Conservation (phyloP, 2,888 invertebrate species). For the Theretra japonica region DNA sequence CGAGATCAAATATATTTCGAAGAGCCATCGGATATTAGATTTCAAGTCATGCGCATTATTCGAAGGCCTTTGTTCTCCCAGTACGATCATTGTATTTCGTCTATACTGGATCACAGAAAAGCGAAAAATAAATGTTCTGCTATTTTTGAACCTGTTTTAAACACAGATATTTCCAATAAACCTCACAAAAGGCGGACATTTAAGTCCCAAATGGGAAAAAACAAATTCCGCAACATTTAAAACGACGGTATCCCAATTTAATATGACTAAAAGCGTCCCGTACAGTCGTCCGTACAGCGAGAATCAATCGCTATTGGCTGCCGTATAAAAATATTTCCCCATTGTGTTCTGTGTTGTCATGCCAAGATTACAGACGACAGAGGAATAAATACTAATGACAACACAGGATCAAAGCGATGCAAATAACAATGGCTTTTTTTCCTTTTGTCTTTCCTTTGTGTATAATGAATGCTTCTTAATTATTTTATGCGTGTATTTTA, state of each 20-base stretch:
- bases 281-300: neutral
- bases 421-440: slow-evolving; percentile 9
- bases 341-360: slow-evolving; percentile 5
- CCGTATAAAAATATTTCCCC: neutral
- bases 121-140: neutral
- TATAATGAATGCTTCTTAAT: neutral
- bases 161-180: neutral
- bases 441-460: neutral
- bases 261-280: slow-evolving; percentile 3
- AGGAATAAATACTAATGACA: slow-evolving; percentile 11
- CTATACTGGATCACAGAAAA: too few species aligned
- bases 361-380: slow-evolving; percentile 2
- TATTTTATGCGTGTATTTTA: slow-evolving; percentile 3
- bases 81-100: too few species aligned
- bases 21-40: too few species aligned
- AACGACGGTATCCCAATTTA: slow-evolving; percentile 1
- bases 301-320: neutral
- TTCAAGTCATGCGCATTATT: too few species aligned
- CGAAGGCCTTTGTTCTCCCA: too few species aligned
- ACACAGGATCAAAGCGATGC: slow-evolving; percentile 4
- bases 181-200: neutral
- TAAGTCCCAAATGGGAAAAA: neutral
- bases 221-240: neutral
- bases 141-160: neutral
- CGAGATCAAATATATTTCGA: too few species aligned